phyloP scores from a whole-genome alignment of 1,140 invertebrate species.

The Melitaea cinxia region DNA sequence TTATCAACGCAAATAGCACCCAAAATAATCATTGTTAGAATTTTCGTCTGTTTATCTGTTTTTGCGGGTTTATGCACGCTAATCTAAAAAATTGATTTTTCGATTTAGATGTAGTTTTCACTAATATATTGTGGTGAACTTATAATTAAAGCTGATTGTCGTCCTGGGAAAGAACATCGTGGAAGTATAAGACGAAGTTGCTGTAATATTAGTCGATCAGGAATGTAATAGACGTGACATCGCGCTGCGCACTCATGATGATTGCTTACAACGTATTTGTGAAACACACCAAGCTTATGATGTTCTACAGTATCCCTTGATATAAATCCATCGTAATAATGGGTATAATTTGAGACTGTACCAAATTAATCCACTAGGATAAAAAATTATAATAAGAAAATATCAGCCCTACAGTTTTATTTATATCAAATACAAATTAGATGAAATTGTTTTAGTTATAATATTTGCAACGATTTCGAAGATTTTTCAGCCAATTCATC shows the following conservation, averaged over 20 bases:
- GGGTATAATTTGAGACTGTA: slow-evolving; percentile 30
- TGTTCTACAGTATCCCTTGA: slow-evolving; percentile 71
- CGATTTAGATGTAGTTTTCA: too few species aligned
- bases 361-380: slow-evolving; percentile 1
- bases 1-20: too few species aligned
- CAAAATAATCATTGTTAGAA: too few species aligned
- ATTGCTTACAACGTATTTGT: slow-evolving; percentile 39
- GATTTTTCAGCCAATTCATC: slow-evolving; percentile 6
- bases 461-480: slow-evolving; percentile 5
- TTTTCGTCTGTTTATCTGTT: too few species aligned
- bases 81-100: too few species aligned
- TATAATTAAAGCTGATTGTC: not conserved
- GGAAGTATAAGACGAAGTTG: slow-evolving; percentile 2
- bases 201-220: not conserved
- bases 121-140: too few species aligned
- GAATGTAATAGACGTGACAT: slow-evolving; percentile 35
- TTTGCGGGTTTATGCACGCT: too few species aligned
- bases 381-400: not conserved
- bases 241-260: slow-evolving; percentile 19
- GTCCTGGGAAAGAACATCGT: not conserved
- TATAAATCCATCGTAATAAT: slow-evolving; percentile 49
- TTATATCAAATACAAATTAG: not conserved
- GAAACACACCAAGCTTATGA: slow-evolving; percentile 71
- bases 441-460: slow-evolving; percentile 5
- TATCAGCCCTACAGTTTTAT: not conserved